phyloP scores from a whole-genome alignment of 2,888 invertebrate species.

The Tanytarsus gracilentus region DNA sequence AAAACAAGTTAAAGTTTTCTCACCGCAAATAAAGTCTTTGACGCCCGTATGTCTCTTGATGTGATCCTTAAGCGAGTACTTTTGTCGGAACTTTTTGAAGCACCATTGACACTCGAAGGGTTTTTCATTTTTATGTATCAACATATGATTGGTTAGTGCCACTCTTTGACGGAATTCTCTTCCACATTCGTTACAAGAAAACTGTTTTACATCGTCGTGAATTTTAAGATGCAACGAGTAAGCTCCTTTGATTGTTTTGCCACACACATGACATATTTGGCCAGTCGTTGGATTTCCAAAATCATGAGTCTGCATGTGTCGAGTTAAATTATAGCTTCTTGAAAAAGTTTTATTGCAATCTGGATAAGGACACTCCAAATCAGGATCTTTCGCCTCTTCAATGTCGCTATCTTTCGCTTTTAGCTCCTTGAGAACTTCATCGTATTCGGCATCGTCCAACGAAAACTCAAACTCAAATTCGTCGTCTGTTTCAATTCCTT shows the following conservation, averaged over 20 bases:
- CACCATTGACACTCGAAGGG: constrained; percentile 12
- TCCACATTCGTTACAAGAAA: constrained; percentile 16
- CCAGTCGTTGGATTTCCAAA: not conserved
- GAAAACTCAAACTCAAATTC: constrained; percentile 19
- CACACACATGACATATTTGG: constrained; percentile 25
- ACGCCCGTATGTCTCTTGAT: constrained; percentile 15
- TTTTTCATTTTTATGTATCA: constrained; percentile 17
- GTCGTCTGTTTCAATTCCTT: constrained; percentile 1
- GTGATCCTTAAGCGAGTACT: constrained; percentile 7
- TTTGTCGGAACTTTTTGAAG: constrained; percentile 10
- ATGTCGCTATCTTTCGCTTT: constrained; percentile 17
- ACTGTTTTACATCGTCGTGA: constrained; percentile 1
- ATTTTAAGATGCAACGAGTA: constrained; percentile 18
- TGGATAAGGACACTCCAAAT: not conserved
- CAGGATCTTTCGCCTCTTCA: not conserved
- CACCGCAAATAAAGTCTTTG: constrained; percentile 18
- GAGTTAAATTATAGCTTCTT: not conserved
- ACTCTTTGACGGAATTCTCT: constrained; percentile 16
- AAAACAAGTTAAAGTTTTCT: not conserved
- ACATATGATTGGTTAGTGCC: not conserved
- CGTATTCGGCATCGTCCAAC: constrained; percentile 20
- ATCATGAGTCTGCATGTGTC: constrained; percentile 13
- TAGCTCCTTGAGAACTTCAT: constrained; percentile 5
- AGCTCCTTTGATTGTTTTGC: constrained; percentile 21
- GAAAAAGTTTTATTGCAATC: constrained; percentile 2